Conservation (phyloP, 1,140 invertebrate genomes). For the Lasaia peninsularis region DNA sequence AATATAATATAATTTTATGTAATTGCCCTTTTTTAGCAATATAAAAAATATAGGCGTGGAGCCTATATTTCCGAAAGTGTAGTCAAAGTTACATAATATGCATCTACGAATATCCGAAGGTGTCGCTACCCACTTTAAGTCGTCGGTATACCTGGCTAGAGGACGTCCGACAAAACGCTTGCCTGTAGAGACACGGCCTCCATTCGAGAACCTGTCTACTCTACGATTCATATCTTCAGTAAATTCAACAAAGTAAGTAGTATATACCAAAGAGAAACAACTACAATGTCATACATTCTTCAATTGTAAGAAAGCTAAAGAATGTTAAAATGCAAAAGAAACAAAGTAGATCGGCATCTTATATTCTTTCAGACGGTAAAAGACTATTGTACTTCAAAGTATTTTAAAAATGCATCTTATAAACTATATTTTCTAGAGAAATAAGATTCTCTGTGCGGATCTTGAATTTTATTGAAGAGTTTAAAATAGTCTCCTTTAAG, state of each 20-base stretch:
- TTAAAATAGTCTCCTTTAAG: neutral
- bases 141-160: too few species aligned
- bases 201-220: too few species aligned
- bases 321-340: slow-evolving; percentile 24
- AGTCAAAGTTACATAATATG: too few species aligned
- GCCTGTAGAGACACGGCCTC: too few species aligned
- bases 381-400: slow-evolving; percentile 11
- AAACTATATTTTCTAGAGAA: slow-evolving; percentile 10
- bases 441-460: slow-evolving; percentile 3
- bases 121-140: too few species aligned
- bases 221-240: too few species aligned
- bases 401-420: slow-evolving; percentile 11
- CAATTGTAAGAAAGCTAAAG: slow-evolving; percentile 10
- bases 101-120: too few species aligned
- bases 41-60: too few species aligned
- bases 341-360: slow-evolving; percentile 23
- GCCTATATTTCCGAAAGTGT: too few species aligned
- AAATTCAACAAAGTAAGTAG: neutral
- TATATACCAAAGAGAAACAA: neutral
- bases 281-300: slow-evolving; percentile 8
- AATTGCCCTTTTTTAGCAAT: too few species aligned
- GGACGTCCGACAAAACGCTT: too few species aligned
- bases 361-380: slow-evolving; percentile 21
- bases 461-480: slow-evolving; percentile 8
- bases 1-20: too few species aligned